phyloP scores from a whole-genome alignment of 1,140 invertebrate species.

The Polypedilum vanderplanki region DNA sequence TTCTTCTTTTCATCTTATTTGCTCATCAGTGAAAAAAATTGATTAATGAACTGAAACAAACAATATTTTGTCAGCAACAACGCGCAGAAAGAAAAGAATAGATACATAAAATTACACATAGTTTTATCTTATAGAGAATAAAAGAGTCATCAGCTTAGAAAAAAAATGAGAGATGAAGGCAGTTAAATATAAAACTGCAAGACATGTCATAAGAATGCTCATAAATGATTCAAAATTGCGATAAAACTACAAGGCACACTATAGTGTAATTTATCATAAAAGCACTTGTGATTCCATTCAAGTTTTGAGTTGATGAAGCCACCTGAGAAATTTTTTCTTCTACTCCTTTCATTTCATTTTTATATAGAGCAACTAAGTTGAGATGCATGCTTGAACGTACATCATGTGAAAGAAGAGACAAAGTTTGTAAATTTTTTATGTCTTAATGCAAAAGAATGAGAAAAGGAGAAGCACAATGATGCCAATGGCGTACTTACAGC shows the following conservation, averaged over 20 bases:
- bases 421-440: slow-evolving; percentile 25
- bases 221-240: not conserved
- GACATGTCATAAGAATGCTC: not conserved
- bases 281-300: slow-evolving; percentile 6
- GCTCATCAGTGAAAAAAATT: too few relatives aligned
- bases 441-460: slow-evolving; percentile 16
- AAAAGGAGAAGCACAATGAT: not conserved
- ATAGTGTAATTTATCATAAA: slow-evolving; percentile 6
- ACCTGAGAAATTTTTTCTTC: slow-evolving; percentile 17
- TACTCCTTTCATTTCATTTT: not conserved
- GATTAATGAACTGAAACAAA: too few relatives aligned
- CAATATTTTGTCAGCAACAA: too few relatives aligned
- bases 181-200: not conserved
- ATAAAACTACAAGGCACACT: not conserved
- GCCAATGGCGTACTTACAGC: not conserved
- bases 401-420: not conserved
- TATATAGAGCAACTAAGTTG: not conserved
- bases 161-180: not conserved
- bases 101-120: too few relatives aligned
- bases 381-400: too few relatives aligned
- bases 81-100: too few relatives aligned
- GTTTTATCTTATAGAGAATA: too few relatives aligned
- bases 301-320: not conserved
- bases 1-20: too few relatives aligned
- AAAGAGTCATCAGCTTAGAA: not conserved